A percentile compares a stretch with the other conserved stretches of the same genome.
phyloP scores from a whole-genome alignment of 2,797 vertebrate genomes.

The Anguilla marmorata region DNA sequence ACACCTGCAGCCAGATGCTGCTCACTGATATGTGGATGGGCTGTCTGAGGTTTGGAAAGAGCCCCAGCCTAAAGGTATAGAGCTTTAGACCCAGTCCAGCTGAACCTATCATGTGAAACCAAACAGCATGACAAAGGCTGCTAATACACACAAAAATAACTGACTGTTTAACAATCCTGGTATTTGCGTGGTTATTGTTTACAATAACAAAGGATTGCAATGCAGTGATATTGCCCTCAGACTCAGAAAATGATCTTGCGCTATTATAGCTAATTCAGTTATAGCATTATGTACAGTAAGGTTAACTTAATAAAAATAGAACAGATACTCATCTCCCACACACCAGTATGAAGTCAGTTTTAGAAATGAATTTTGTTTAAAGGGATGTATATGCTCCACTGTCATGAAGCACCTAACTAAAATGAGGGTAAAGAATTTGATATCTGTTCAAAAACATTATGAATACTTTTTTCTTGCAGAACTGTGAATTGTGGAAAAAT shows the following conservation, averaged over 20 bases:
- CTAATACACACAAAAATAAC: background rate
- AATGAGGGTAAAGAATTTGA: background rate
- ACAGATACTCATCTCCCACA: background rate
- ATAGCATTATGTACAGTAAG: background rate
- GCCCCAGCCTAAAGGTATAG: conserved; percentile 90
- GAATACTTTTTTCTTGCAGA: too few species aligned
- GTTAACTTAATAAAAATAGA: background rate
- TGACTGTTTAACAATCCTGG: background rate
- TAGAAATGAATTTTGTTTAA: background rate
- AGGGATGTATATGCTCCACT: background rate
- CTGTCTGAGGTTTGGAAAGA: conserved; percentile 91
- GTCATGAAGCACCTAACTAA: background rate
- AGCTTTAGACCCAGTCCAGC: background rate
- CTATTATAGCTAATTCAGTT: background rate
- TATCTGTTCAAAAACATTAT: too few species aligned
- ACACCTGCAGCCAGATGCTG: conserved; percentile 99
- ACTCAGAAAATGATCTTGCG: background rate
- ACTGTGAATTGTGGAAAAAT: background rate
- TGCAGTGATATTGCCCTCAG: background rate
- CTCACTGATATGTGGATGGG: conserved; percentile 99
- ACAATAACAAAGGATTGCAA: background rate
- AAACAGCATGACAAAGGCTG: background rate
- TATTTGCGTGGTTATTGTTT: background rate
- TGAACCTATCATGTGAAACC: background rate
- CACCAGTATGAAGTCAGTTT: background rate